Base-by-base conservation (phyloP, 30 jellyfish, hydroid and myxozoan genomes). In the Cassiopea xamachana region DNA sequence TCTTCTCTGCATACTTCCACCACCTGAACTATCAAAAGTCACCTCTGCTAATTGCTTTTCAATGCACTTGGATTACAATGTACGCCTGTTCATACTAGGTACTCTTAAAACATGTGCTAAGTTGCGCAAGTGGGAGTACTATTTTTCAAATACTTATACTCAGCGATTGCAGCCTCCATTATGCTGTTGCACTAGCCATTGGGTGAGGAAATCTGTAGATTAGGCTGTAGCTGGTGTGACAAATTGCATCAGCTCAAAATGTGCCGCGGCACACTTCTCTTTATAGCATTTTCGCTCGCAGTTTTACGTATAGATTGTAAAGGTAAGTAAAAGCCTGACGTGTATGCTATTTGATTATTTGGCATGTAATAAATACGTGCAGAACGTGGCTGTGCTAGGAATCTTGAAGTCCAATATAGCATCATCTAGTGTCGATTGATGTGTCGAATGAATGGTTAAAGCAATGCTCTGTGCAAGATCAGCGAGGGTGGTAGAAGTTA, bases 221-320 rank as follows among this genome's bases (percentile, higher is more conserved):
- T 55, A 71, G n/a, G 39, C 4, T 71, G 80, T 18, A 43, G n/a
- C 39, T 27, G 39, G 39, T 2, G 80, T 15, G 27, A 0, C 80
- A 16, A 71, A 71, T 64, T 6, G 55, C 58, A 71, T 55, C 80
- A 71, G 80, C 15, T 60, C 87, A 78, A 48, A 6, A 78, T 78
- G 87, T 78, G 87, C 87, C 87, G 87, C 87, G 15, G 87, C 17
- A 75, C 87, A 78, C 87, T 78, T 78, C 47, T 78, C 50, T 78
- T 78, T 78, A 43, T 60, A 16, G 13, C 15, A 12, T 78, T 49
- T 18, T 49, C 71, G 60, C 73, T 78, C 18, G 12, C 1, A 48
- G 0, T 9, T 78, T 43, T 48, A 45, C 87, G 50, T 0, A 75
- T 78, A 69, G 55, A 78, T 0, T 78, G 75, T 1, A 60, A 59